Conservation (phyloP, 2,113 vertebrate species). For the Carassius carassius region DNA sequence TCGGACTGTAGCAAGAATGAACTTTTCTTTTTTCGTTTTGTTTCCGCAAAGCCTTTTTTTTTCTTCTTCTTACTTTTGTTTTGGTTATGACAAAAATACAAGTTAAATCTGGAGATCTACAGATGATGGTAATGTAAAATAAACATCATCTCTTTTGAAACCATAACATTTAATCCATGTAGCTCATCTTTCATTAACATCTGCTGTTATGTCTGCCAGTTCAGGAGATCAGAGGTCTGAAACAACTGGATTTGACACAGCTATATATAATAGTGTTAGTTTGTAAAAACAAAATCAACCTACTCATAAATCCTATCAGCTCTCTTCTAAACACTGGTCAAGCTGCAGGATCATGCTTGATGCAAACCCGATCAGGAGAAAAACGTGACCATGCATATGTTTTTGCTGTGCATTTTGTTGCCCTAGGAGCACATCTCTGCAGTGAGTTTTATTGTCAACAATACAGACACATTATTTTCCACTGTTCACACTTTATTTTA, state of each 20-base stretch:
- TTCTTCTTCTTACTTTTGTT: neutral
- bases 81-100: slow-evolving; percentile 22
- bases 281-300: slow-evolving; percentile 22
- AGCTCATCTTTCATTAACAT: slow-evolving; percentile 9
- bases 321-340: slow-evolving; percentile 30
- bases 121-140: slow-evolving; percentile 19
- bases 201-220: slow-evolving; percentile 29
- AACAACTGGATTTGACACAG: slow-evolving; percentile 25
- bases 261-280: slow-evolving; percentile 28
- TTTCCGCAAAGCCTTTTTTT: neutral
- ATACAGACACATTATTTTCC: neutral
- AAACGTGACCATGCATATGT: neutral
- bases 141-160: slow-evolving; percentile 4
- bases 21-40: neutral
- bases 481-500: neutral
- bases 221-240: slow-evolving; percentile 30
- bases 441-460: neutral
- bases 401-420: neutral
- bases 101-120: slow-evolving; percentile 7
- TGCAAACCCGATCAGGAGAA: neutral
- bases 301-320: slow-evolving; percentile 25
- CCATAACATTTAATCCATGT: slow-evolving; percentile 16
- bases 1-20: neutral
- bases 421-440: neutral
- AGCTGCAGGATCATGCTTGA: slow-evolving; percentile 4